These are phyloP conservation scores for Brevimyrus niger DNA, from an alignment of 2,113 vertebrate species.

Conservation along the genomic window DNA sequence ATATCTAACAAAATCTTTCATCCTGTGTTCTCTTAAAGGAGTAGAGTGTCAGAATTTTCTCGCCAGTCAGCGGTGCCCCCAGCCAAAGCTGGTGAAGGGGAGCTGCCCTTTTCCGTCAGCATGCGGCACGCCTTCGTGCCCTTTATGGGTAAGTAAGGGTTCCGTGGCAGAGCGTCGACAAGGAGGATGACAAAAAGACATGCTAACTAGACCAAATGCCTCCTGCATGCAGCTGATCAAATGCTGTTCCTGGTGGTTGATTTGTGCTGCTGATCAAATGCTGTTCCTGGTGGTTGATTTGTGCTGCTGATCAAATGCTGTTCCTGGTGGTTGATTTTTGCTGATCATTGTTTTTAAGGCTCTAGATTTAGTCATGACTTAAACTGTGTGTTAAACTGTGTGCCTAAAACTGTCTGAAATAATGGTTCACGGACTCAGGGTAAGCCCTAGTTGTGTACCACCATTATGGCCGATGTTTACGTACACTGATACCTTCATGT, in stretches of 20 bases:
- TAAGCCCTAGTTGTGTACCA: not conserved
- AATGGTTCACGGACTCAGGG: not conserved
- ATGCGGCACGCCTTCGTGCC: constrained; percentile 93
- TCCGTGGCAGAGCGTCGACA: not conserved
- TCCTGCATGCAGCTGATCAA: not conserved
- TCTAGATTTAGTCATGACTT: not conserved
- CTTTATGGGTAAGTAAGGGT: constrained; percentile 84
- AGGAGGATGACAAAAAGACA: not conserved
- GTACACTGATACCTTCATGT: not conserved
- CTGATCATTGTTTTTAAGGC: not conserved
- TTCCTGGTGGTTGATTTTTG: not conserved
- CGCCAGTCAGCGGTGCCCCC: constrained; percentile 16
- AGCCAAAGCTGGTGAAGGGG: constrained; percentile 48
- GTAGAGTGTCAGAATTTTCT: constrained; percentile 20
- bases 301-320: no score
- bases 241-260: not conserved
- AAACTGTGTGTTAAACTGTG: not conserved
- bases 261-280: no score
- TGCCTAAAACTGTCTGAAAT: not conserved
- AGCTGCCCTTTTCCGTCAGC: constrained; percentile 76
- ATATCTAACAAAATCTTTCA: not conserved
- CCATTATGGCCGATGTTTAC: not conserved
- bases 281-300: no score
- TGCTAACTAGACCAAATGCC: not conserved
- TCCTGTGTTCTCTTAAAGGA: constrained; percentile 13